phyloP scores from a whole-genome alignment of 2,888 invertebrate genomes.

The Drosophila mimetica region DNA sequence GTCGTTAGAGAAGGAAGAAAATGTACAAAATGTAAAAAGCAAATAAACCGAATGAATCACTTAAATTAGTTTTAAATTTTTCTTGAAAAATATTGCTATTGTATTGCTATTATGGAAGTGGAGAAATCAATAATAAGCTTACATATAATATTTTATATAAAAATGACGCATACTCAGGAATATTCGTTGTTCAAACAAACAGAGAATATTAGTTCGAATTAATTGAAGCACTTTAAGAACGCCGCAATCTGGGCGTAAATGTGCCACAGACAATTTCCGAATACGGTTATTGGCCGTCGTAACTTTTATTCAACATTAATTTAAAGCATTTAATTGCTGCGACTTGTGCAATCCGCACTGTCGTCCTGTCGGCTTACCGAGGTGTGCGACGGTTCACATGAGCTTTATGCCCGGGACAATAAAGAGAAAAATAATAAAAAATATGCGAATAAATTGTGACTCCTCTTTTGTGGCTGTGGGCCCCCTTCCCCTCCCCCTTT shows the following conservation, averaged over 20 bases:
- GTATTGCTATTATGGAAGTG: too few relatives aligned
- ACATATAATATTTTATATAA: too few relatives aligned
- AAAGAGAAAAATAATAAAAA: slow-evolving; percentile 56
- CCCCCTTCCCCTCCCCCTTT: background rate
- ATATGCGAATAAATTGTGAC: slow-evolving; percentile 58
- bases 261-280: slow-evolving; percentile 12
- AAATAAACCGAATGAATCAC: too few relatives aligned
- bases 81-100: too few relatives aligned
- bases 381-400: slow-evolving; percentile 57
- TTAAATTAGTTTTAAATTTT: too few relatives aligned
- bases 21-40: too few relatives aligned
- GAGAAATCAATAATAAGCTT: too few relatives aligned
- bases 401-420: slow-evolving; percentile 52
- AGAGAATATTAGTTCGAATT: background rate
- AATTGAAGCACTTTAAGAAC: background rate
- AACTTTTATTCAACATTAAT: slow-evolving; percentile 27
- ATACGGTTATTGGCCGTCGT: slow-evolving; percentile 22
- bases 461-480: slow-evolving; percentile 16
- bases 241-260: slow-evolving; percentile 15
- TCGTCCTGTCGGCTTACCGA: slow-evolving; percentile 18
- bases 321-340: slow-evolving; percentile 44
- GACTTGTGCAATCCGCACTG: slow-evolving; percentile 8
- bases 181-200: too few relatives aligned
- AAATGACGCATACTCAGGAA: too few relatives aligned
- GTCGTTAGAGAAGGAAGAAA: too few relatives aligned